Evolutionary conservation across 2,888 invertebrate species (phyloP), one percentile per base, ranked within the genome.

Genomic region (Marasmarcha lunaedactyla): DNA sequence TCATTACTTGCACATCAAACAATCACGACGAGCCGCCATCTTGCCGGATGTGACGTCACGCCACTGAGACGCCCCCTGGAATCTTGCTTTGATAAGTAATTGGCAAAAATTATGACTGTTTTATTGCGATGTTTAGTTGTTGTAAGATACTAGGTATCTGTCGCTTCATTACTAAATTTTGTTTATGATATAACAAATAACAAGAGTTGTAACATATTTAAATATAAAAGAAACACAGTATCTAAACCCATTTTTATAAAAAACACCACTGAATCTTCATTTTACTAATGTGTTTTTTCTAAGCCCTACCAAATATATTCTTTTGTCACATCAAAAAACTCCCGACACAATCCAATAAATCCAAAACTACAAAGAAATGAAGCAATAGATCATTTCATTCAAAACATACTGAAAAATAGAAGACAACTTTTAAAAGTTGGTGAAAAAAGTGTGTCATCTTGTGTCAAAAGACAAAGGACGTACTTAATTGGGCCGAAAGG

Each of bases 1-100:
- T 84, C 84, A 84, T 84, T 84, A 84, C 83, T 73, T 72, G 71
- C 68, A 72, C 76, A 77, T 83, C 83, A 83, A 83, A 84, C 84
- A 84, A 84, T 79, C 74, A 68, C 55, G 57, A 55, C 62, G 3
- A 3, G 69, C 64, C 78, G 77, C 78, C 81, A 79, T 79, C 79
- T 79, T 76, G 69, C 61, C 76, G 81, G 81, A 81, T 71, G 73
- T 77, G 71, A 74, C 70, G 67, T 74, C 71, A 71, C 59, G 6
- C 6, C 2, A n/a, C 4, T 10, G 30, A 4, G 30, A 4, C 25
- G 25, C 6, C 25, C 6, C 20, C 4, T 20, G 20, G 20, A 20
- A 20, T 20, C 20, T 20, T 20, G 20, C 20, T 20, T 3, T 20
- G 20, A 20, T 20, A 20, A 20, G 20, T 20, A 7, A 20, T 20